Evolutionary conservation across 1,140 invertebrate species (phyloP), one percentile per base, ranked within the genome.

Genomic region (Bilobella aurantiaca): DNA sequence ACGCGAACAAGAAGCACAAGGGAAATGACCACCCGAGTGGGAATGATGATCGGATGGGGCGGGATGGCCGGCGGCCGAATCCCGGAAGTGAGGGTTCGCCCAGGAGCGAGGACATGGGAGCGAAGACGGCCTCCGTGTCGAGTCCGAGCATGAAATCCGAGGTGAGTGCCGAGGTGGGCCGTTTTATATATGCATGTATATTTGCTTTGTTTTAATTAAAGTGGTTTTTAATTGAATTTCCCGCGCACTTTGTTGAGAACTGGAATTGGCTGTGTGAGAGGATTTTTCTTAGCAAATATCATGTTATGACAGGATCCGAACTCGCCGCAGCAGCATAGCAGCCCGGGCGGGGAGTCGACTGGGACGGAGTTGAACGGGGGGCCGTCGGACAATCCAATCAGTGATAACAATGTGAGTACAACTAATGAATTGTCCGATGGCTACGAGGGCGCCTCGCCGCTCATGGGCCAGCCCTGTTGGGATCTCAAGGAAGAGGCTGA

Each of bases 1-100:
- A 98, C 76, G 94, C 94, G 0, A 96, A 94, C 75, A 98, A 98
- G 77, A 98, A 97, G 76, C 94, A 98, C 76, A 98, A 98, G 81
- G 94, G 94, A 65, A 82, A 82, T 34, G 78, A 76, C 65, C 72
- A 70, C 47, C 78, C 79, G 53, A 80, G 79, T 64, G 76, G 81
- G 53, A 81, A 82, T 3, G 82, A 80, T 58, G n/a, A n/a, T n/a
- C n/a, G n/a, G n/a, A n/a, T n/a, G n/a, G n/a, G 74, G 77, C n/a
- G n/a, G 65, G 78, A 82, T 53, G 75, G 82, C 34, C 69, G 49
- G 79, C 42, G 76, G 82, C 69, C 49, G 60, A 5, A 56, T 63
- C 53, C 83, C 18, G 84, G 84, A 0, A 86, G 86, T 30, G 80
- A 83, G 28, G 82, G 84, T 3, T 90, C 89, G 47, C 90, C 88